Conservation (phyloP, 2,888 invertebrate genomes). For the Cynaeus angustus region DNA sequence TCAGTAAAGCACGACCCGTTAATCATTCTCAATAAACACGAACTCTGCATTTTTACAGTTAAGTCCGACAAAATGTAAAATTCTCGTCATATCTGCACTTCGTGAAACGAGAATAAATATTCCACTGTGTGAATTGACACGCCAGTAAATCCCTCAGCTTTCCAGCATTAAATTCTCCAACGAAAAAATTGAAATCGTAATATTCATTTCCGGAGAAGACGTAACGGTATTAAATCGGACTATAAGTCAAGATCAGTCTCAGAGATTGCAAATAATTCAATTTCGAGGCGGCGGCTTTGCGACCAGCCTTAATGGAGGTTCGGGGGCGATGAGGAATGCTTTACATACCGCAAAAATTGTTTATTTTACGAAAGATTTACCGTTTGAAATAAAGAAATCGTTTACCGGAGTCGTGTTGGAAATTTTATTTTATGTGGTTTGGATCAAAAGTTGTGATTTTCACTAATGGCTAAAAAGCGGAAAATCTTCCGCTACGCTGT, state of each 20-base stretch:
- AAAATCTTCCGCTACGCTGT: slow-evolving; percentile 20
- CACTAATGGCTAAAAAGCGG: slow-evolving; percentile 18
- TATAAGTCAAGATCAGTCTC: slow-evolving; percentile 61
- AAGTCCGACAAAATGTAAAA: slow-evolving; percentile 2
- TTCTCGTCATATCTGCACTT: slow-evolving; percentile 1
- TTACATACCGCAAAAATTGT: slow-evolving; percentile 22
- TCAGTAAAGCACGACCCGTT: neutral
- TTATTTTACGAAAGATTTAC: slow-evolving; percentile 26
- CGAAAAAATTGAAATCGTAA: slow-evolving; percentile 55
- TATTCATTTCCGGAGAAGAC: slow-evolving; percentile 56
- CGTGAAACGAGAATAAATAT: slow-evolving; percentile 10
- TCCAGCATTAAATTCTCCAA: slow-evolving; percentile 48
- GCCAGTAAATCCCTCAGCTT: slow-evolving; percentile 33
- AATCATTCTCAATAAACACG: slow-evolving; percentile 1
- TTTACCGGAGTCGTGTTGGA: neutral
- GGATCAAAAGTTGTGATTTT: slow-evolving; percentile 27
- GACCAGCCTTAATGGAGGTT: slow-evolving; percentile 55
- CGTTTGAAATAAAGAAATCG: slow-evolving; percentile 8
- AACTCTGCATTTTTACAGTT: neutral
- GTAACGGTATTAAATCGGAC: slow-evolving; percentile 54
- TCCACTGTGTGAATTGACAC: slow-evolving; percentile 9
- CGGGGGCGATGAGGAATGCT: neutral
- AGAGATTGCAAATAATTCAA: slow-evolving; percentile 61
- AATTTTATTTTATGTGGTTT: slow-evolving; percentile 21
- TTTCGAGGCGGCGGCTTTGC: slow-evolving; percentile 55